phyloP scores from a whole-genome alignment of 2,888 invertebrate species.

The Pasiphila rectangulata region DNA sequence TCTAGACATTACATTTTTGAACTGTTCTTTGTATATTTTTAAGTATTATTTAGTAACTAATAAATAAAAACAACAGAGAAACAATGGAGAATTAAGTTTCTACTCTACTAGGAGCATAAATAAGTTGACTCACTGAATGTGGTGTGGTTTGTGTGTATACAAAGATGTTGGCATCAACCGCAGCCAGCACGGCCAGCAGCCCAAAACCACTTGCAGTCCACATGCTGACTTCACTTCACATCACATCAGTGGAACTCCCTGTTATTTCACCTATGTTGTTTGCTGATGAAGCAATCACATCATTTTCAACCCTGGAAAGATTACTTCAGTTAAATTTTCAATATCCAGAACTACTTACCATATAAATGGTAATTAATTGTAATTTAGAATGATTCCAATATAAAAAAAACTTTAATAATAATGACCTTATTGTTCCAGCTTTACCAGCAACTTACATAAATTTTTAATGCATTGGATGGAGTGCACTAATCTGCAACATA shows the following conservation, averaged over 20 bases:
- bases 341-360: too few species aligned
- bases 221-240: slow-evolving; percentile 44
- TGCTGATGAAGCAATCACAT: slow-evolving; percentile 40
- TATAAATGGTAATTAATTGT: too few species aligned
- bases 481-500: slow-evolving; percentile 3
- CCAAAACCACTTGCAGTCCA: slow-evolving; percentile 41
- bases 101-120: not conserved
- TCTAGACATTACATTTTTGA: too few species aligned
- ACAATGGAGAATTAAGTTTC: too few species aligned
- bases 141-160: slow-evolving; percentile 54
- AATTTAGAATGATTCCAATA: too few species aligned
- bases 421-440: not conserved
- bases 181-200: slow-evolving; percentile 48
- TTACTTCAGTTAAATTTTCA: too few species aligned
- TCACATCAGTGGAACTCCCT: slow-evolving; percentile 31
- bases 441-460: slow-evolving; percentile 19
- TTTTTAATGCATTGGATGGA: slow-evolving; percentile 15
- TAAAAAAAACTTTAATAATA: too few species aligned
- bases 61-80: too few species aligned
- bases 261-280: slow-evolving; percentile 37
- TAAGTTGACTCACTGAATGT: slow-evolving; percentile 33
- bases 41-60: not conserved
- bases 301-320: slow-evolving; percentile 37
- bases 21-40: too few species aligned
- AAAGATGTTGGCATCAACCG: slow-evolving; percentile 49